Conservation (phyloP, 2,888 invertebrate genomes). For the Scaptomyza cyrtandrae region DNA sequence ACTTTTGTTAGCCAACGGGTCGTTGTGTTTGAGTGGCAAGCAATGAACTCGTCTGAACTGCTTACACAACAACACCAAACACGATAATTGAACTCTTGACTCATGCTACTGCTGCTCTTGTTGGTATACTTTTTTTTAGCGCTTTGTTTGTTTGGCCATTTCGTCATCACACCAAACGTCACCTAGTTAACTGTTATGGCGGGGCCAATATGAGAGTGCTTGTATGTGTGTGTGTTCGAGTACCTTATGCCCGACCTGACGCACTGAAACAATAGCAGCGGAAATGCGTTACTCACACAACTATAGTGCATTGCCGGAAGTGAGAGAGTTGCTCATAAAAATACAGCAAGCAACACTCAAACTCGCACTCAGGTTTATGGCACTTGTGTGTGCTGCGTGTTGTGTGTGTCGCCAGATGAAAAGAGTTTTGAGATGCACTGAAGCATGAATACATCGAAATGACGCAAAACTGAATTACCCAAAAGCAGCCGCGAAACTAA, state of each 20-base stretch:
- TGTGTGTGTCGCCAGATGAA: slow-evolving; percentile 40
- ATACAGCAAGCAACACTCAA: slow-evolving; percentile 38
- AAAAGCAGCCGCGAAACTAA: slow-evolving; percentile 32
- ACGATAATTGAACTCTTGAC: slow-evolving; percentile 71
- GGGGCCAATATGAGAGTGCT: background rate
- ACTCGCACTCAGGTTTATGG: slow-evolving; percentile 8
- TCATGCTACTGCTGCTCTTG: slow-evolving; percentile 18
- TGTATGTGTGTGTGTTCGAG: slow-evolving; percentile 2
- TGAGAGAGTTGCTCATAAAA: slow-evolving; percentile 47
- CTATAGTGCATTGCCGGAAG: slow-evolving; percentile 46
- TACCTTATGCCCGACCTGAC: slow-evolving; percentile 19
- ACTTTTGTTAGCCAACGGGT: slow-evolving; percentile 44
- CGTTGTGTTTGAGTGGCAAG: slow-evolving; percentile 25
- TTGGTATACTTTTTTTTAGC: background rate
- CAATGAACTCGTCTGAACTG: slow-evolving; percentile 64
- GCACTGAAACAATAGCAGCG: slow-evolving; percentile 61
- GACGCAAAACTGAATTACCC: slow-evolving; percentile 43
- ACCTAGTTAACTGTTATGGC: slow-evolving; percentile 52
- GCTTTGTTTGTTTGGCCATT: slow-evolving; percentile 36
- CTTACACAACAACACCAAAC: slow-evolving; percentile 27
- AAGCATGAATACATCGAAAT: slow-evolving; percentile 49
- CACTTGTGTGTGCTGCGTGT: slow-evolving; percentile 15
- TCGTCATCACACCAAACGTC: slow-evolving; percentile 53
- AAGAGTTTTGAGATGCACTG: slow-evolving; percentile 50
- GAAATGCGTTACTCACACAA: slow-evolving; percentile 62